Percentiles rank a stretch among this genome's conserved stretches.
Evolutionary conservation across 2,888 invertebrate species (phyloP).

Genomic region (Zelleria hepariella): DNA sequence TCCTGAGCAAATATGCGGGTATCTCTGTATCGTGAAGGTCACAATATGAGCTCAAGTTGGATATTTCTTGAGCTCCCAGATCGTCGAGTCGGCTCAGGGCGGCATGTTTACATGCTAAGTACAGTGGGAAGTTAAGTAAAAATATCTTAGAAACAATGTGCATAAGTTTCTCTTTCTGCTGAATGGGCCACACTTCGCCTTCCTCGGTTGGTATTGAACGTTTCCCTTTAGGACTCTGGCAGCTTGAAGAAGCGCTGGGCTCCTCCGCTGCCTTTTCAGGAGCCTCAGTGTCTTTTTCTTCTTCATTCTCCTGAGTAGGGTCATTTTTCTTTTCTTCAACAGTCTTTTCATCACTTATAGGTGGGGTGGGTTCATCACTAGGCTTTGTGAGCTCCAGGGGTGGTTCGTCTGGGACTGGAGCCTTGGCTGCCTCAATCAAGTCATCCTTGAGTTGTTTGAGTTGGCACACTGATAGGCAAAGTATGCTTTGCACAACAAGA

Average conservation of each 20-base stretch:
- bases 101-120: conserved; percentile 89
- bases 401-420: conserved; percentile 30
- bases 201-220: conserved; percentile 26
- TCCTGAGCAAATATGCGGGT: conserved; percentile 89
- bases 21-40: conserved; percentile 95
- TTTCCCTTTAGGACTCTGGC: conserved; percentile 7
- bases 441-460: conserved; percentile 80
- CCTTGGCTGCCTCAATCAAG: conserved; percentile 52
- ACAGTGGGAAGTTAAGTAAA: conserved; percentile 89
- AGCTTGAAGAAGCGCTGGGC: conserved; percentile 14
- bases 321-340: conserved; percentile 28
- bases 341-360: conserved; percentile 30
- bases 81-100: conserved; percentile 86
- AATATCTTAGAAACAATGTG: conserved; percentile 90
- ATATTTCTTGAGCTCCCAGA: conserved; percentile 87
- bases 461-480: conserved; percentile 86
- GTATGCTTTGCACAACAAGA: conserved; percentile 88
- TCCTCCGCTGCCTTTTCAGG: conserved; percentile 28
- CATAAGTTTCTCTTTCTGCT: conserved; percentile 90
- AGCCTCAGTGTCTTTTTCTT: conserved; percentile 18
- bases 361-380: conserved; percentile 22
- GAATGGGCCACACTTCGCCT: conserved; percentile 78
- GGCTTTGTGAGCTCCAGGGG: conserved; percentile 34
- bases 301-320: conserved; percentile 23
- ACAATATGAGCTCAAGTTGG: conserved; percentile 83